Conservation (phyloP, 2,888 invertebrate genomes). For the Acrobasis suavella region DNA sequence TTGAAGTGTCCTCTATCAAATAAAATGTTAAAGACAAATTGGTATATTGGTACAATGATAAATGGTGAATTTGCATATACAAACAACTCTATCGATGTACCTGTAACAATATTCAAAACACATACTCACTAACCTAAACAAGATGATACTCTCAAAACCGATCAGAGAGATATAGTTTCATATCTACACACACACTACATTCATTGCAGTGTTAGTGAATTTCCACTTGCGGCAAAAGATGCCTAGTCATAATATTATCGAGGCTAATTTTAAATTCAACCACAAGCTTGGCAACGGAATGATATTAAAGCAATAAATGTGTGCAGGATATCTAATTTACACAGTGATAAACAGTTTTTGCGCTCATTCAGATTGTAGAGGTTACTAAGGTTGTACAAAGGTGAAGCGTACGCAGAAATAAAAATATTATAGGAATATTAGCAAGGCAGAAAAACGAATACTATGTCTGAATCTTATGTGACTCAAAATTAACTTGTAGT, state of each 20-base stretch:
- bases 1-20: no score
- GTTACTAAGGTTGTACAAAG: constrained; percentile 6
- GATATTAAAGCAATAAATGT: neutral
- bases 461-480: neutral
- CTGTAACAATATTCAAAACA: neutral
- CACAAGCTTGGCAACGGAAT: neutral
- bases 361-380: constrained; percentile 2
- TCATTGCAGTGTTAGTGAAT: neutral
- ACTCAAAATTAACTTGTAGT: neutral
- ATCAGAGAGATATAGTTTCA: neutral
- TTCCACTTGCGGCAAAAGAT: neutral
- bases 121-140: neutral
- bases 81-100: no score
- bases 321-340: neutral
- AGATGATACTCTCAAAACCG: neutral
- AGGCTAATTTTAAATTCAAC: neutral
- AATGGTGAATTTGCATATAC: no score
- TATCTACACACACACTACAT: neutral
- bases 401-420: neutral
- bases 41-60: no score
- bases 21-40: no score
- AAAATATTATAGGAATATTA: constrained; percentile 1
- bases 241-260: neutral
- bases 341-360: constrained; percentile 4
- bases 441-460: neutral